Percentiles rank a stretch among this genome's conserved stretches.
phyloP scores from a whole-genome alignment of 2,888 invertebrate genomes.

The Apeira syringaria region DNA sequence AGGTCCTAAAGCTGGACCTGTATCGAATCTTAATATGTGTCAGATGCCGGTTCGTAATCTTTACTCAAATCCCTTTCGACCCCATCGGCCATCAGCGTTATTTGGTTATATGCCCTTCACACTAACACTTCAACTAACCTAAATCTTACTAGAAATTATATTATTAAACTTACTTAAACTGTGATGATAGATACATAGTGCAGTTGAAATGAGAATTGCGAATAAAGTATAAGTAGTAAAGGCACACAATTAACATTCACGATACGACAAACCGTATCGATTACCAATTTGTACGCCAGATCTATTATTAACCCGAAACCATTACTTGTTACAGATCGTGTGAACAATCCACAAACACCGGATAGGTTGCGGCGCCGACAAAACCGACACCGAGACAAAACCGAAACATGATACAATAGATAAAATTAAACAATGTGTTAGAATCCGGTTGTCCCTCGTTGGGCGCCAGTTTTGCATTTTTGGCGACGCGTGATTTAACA shows the following conservation, averaged over 20 bases:
- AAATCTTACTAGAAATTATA: too few relatives aligned
- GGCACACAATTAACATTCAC: background rate
- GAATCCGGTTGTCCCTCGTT: conserved; percentile 31
- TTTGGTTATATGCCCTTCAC: too few relatives aligned
- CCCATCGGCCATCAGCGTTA: too few relatives aligned
- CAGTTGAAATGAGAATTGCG: too few relatives aligned
- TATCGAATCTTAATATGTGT: too few relatives aligned
- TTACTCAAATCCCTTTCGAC: too few relatives aligned
- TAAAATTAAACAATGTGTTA: conserved; percentile 31
- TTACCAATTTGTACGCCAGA: conserved; percentile 45
- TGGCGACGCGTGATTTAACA: conserved; percentile 24
- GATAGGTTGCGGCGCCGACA: conserved; percentile 53
- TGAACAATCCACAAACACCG: conserved; percentile 53
- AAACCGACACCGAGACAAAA: conserved; percentile 48
- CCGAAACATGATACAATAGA: conserved; percentile 45
- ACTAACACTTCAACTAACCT: too few relatives aligned
- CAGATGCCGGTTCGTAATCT: too few relatives aligned
- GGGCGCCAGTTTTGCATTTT: conserved; percentile 31
- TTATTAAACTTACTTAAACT: too few relatives aligned
- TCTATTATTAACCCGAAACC: conserved; percentile 59
- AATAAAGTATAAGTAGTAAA: too few relatives aligned
- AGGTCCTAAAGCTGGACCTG: too few relatives aligned
- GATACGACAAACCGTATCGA: conserved; percentile 33
- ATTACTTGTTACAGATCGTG: conserved; percentile 71
- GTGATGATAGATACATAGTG: too few relatives aligned